These are phyloP conservation scores for Eupeodes luniger DNA, from an alignment of 2,888 invertebrate genomes.

Conservation along the genomic window DNA sequence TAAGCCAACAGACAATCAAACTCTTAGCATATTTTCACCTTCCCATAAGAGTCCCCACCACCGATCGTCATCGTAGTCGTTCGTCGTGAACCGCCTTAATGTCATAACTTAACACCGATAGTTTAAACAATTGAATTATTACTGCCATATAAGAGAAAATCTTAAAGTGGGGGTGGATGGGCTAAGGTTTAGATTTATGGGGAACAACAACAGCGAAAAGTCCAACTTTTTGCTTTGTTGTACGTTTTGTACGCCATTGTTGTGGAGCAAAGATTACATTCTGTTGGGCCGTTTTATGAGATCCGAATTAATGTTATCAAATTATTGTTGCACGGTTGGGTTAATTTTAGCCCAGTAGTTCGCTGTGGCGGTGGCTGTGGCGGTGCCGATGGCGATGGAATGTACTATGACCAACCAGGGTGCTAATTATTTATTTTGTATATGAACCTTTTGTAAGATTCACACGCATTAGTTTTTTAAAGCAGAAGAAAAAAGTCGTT, in stretches of 20 bases:
- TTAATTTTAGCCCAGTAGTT: slow-evolving; percentile 29
- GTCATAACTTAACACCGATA: slow-evolving; percentile 71
- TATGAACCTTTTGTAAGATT: slow-evolving; percentile 56
- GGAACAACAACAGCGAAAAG: slow-evolving; percentile 10
- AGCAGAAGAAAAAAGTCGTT: slow-evolving; percentile 26
- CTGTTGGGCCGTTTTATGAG: slow-evolving; percentile 70
- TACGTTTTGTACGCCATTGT: slow-evolving; percentile 54
- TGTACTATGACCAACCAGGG: slow-evolving; percentile 63
- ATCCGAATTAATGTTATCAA: slow-evolving; percentile 73
- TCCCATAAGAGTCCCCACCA: slow-evolving; percentile 7
- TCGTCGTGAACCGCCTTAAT: slow-evolving; percentile 34
- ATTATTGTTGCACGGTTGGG: slow-evolving; percentile 73
- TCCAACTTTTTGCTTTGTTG: slow-evolving; percentile 47
- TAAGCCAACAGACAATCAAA: neutral
- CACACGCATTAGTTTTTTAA: slow-evolving; percentile 62
- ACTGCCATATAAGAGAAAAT: neutral
- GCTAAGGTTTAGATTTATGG: neutral
- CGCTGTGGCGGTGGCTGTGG: too few species aligned
- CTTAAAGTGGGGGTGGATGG: slow-evolving; percentile 1
- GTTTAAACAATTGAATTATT: slow-evolving; percentile 71
- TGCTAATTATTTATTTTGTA: slow-evolving; percentile 74
- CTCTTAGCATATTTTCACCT: slow-evolving; percentile 50
- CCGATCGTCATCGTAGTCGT: neutral
- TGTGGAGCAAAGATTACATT: slow-evolving; percentile 52
- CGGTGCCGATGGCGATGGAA: neutral